Evolutionary conservation across 2,113 vertebrate species (phyloP), one percentile per base, ranked within the genome.

Genomic region (Psilopsiagon aurifrons): DNA sequence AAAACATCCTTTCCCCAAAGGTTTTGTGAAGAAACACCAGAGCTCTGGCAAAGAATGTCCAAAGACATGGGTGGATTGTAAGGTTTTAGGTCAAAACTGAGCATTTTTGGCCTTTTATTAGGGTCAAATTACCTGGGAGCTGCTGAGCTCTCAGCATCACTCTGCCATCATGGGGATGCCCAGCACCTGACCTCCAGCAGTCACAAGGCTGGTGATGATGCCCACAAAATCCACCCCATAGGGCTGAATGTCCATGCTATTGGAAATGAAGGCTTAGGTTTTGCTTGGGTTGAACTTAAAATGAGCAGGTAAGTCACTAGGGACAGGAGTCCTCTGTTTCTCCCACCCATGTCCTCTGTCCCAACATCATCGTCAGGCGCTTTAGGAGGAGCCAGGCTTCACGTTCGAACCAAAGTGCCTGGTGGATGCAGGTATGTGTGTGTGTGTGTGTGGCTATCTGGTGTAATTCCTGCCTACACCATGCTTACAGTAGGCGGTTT

Each of bases 391-490:
- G 76, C 62, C 60, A 52, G 20, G 59, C 17, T 2, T 31, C 63
- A 7, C 2, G 1, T 44, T 54, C 28, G 57, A 70, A 23, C 54
- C 28, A 0, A 39, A 35, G 52, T 17, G 29, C 31, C 49, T 57
- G 63, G 20, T 70, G 43, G 68, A 13, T 11, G 47, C n/a, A 41
- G 59, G 62, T 82, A 60, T 89, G 82, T 64, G 84, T 57, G 84
- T 79, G 80, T 29, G 47, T 79, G 80, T 29, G 47, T 3, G 67
- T 60, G 86, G 46, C 76, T 71, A 18, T 64, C 89, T 81, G 35
- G 4, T 31, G 47, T 87, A 80, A 83, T 80, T 87, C 63, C 93
- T 92, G 80, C 95, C 92, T 60, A 92, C 94, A 27, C 91, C 52
- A 9, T 93, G 92, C 91, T 88, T 52, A 55, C 77, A 57, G 74